Evolutionary conservation across 30 jellyfish, hydroid and myxozoan genomes (phyloP), one percentile per base, ranked within the genome.

Genomic region (Aurelia sp.): DNA sequence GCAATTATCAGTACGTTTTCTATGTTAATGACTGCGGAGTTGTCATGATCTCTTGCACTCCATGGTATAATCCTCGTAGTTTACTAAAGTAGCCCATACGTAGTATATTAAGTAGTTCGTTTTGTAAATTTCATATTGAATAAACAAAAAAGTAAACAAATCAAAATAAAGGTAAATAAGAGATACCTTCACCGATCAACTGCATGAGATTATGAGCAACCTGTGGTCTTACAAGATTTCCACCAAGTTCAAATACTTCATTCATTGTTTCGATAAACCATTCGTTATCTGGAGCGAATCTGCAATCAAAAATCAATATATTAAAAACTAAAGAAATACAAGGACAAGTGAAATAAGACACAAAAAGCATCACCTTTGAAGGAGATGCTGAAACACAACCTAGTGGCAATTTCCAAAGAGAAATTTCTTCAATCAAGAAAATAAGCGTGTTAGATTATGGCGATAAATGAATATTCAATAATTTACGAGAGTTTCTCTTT

Each of bases 211-310:
- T 85, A 41, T 81, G 86, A n/a, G 97, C 97, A 4, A 88, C 96
- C 38, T 88, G 97, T 35, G 85, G 86, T 53, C 72, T 78, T 11
- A 93, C 97, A 50, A 89, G 72, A 71, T 68, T 62, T 30, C 98
- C 98, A 35, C 97, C 98, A 15, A 88, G 87, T 64, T 93, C 96
- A 70, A 88, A 78, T 10, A 93, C 90, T 8, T 91, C 90, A 48
- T 80, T 93, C 98, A 93, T 93, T 57, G 95, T 88, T 20, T 88
- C 89, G 35, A 93, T 84, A 68, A 72, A 88, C 98, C 98, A 93
- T 40, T 88, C 97, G 63, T 88, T 84, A 58, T 93, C 97, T 1
- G 98, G 98, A 12, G 98, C 90, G 77, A 62, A 93, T 67, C 98
- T 93, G 30, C 4, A 40, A 19, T 13, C 30, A 11, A 12, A 15